Base-by-base conservation (phyloP, 2,113 vertebrate genomes). In the Pedionomus torquatus region DNA sequence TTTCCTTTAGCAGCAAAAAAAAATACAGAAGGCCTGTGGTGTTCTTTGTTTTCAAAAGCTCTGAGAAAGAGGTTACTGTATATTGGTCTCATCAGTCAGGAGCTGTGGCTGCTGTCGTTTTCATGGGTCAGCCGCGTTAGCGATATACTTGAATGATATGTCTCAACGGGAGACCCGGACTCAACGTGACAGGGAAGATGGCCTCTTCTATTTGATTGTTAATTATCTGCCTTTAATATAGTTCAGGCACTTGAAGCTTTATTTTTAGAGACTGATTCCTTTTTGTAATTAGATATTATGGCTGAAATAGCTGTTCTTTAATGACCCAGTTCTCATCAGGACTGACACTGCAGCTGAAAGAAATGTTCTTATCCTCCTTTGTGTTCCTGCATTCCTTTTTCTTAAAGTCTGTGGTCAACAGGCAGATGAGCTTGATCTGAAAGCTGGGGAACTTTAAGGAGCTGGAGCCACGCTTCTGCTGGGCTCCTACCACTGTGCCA, bases 251-350 rank as follows among this genome's bases (percentile, higher is more conserved):
- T 91, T 24, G 0, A 79, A 92, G 61, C n/a, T 85, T 95, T 95
- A 95, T 96, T 95, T 96, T 95, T 95, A 94, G 93, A 69, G 72
- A 55, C 57, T 23, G 81, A 30, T 82, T 95, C n/a, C 41, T 95
- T 94, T 93, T 91, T 93, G 81, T 93, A 95, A 96, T 97, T 97
- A 52, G 89, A 37, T 84, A 52, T 69, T 89, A 92, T 83, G 58
- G 65, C 78, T 91, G 70, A 91, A 96, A 94, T 89, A 91, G 74
- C 78, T 94, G 72, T 93, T 85, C 74, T 79, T 91, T 90, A 79
- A 57, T 85, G 87, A 94, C 93, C 81, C 54, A 69, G 70, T 95
- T 95, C 95, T 91, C 70, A 41, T 89, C 69, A 77, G 54, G 23
- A 78, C 74, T 70, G 72, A 77, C 41, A 16, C 49, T 55, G 77